Evolutionary conservation across 1,140 invertebrate genomes (phyloP), one percentile per base, ranked within the genome.

Genomic region (Luehdorfia chinensis): DNA sequence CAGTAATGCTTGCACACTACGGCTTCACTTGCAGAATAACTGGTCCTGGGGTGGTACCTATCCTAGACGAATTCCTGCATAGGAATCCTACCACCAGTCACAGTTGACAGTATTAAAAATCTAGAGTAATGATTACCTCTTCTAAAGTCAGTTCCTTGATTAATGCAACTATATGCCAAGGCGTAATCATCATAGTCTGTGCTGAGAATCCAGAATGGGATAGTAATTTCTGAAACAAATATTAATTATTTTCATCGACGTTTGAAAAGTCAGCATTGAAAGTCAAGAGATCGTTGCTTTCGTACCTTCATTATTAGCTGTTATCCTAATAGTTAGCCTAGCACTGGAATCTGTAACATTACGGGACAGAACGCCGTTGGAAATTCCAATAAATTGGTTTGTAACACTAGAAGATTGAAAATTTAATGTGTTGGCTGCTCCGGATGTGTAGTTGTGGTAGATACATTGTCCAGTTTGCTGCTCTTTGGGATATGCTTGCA

Each of bases 151-250:
- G 4, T 39, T 6, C 55, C 33, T 1, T 66, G 36, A 21, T 81
- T 64, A 0, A 58, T 53, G 49, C 79, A 84, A 28, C 69, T 66
- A 34, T 84, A 84, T 0, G 66, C 74, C 1, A 84, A 47, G 0
- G 77, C 72, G 14, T 75, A 79, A n/a, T 49, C 41, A 0, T 14
- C 31, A 31, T 84, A 84, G 21, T 84, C 63, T 4, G 69, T 76
- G 4, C 25, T 47, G 23, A 84, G 14, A 12, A 83, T 70, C 74
- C 75, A 78, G 21, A 64, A 73, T 1, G 66, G 62, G 23, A 68
- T 56, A 4, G 32, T 39, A 1, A 59, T 32, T 11, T 14, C 69
- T 76, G 55, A 47, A 66, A 41, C 23, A 43, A 41, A 49, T n/a
- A 13, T 21, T 34, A 16, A 19, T 12, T 16, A 28, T 21, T 52